A percentile compares a stretch with the other conserved stretches of the same genome.
phyloP scores from a whole-genome alignment of 2,797 vertebrate species.

The Anomalospiza imberbis region DNA sequence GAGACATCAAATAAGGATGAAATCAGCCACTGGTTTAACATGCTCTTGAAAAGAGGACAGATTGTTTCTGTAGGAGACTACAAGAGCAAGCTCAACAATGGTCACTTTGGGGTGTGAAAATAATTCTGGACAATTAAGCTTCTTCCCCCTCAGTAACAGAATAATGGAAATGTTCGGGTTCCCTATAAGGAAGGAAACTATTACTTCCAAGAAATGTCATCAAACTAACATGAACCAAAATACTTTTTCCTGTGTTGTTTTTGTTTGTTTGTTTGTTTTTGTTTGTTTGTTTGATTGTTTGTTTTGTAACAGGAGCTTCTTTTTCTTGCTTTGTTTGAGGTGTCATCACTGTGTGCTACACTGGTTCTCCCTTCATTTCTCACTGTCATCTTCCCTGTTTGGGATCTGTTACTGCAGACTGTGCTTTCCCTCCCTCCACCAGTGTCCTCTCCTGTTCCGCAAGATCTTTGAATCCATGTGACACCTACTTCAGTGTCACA shows the following conservation, averaged over 20 bases:
- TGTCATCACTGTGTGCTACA: neutral
- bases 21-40: neutral
- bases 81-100: neutral
- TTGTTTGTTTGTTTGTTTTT: too few species aligned
- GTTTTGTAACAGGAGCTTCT: neutral
- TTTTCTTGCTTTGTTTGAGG: neutral
- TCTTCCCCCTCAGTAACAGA: neutral
- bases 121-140: neutral
- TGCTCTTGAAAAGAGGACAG: neutral
- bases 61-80: neutral
- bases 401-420: neutral
- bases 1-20: neutral
- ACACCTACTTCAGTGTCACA: neutral
- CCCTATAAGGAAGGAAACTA: neutral
- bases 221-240: neutral
- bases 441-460: neutral
- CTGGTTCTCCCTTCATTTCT: neutral
- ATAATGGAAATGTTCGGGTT: neutral
- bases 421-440: neutral
- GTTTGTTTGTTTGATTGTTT: too few species aligned
- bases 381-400: neutral
- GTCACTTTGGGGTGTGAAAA: neutral
- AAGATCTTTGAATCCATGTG: neutral
- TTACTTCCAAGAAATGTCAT: neutral
- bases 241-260: accelerated